These are phyloP conservation scores for Aurelia sp. DNA, from an alignment of 30 jellyfish, hydroid and myxozoan genomes.

Conservation along the genomic window DNA sequence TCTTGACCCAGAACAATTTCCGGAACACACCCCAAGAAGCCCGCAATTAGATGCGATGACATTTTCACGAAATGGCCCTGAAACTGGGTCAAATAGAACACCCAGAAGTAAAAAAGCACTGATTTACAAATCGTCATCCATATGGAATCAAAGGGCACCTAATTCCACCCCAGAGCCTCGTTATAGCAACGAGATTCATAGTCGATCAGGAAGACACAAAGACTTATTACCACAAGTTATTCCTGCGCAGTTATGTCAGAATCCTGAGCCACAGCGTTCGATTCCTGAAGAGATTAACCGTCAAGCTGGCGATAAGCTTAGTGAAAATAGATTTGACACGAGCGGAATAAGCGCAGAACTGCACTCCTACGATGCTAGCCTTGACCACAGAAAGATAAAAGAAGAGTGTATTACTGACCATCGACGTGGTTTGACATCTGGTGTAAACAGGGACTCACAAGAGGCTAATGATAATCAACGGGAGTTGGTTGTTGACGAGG, in stretches of 20 bases:
- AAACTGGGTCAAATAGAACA: background rate
- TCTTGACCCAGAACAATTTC: slow-evolving; percentile 66
- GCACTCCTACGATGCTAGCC: slow-evolving; percentile 34
- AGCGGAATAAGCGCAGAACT: slow-evolving; percentile 18
- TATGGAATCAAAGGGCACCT: slow-evolving; percentile 65
- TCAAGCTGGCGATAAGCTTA: slow-evolving; percentile 26
- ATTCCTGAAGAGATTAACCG: slow-evolving; percentile 9
- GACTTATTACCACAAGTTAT: slow-evolving; percentile 57
- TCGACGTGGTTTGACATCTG: slow-evolving; percentile 65
- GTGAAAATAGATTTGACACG: slow-evolving; percentile 60
- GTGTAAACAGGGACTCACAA: slow-evolving; percentile 26
- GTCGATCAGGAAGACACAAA: slow-evolving; percentile 23
- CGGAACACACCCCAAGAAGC: slow-evolving; percentile 42
- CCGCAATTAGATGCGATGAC: slow-evolving; percentile 25
- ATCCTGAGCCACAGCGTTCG: slow-evolving; percentile 21
- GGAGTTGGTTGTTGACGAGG: background rate
- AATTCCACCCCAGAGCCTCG: slow-evolving; percentile 71
- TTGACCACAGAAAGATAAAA: slow-evolving; percentile 57
- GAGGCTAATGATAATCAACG: slow-evolving; percentile 13
- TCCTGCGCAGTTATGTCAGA: slow-evolving; percentile 53
- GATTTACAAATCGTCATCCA: slow-evolving; percentile 23
- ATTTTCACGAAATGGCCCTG: background rate
- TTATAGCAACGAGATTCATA: slow-evolving; percentile 33
- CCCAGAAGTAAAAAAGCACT: slow-evolving; percentile 18
- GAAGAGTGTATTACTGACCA: slow-evolving; percentile 27